A percentile compares a stretch with the other conserved stretches of the same genome.
These are phyloP conservation scores for Willowsia nigromaculata DNA, from an alignment of 2,888 invertebrate species.

Conservation along the genomic window DNA sequence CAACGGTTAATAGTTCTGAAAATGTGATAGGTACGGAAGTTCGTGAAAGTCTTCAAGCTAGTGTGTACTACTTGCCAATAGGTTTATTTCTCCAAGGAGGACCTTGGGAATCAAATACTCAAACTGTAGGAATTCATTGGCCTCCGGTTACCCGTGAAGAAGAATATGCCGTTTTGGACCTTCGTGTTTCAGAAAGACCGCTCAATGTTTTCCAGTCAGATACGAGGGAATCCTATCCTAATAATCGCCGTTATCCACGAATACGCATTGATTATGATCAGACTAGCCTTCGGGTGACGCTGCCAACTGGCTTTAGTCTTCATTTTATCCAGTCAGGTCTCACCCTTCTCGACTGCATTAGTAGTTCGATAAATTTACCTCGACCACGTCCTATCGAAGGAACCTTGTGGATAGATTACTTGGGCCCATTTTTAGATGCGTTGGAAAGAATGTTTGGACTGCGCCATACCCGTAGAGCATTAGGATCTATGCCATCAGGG, in stretches of 20 bases:
- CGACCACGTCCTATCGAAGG: conserved; percentile 74
- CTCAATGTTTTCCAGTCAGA: conserved; percentile 52
- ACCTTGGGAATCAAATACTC: conserved; percentile 74
- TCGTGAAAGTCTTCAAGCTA: conserved; percentile 73
- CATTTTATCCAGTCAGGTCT: conserved; percentile 76
- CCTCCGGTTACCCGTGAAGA: conserved; percentile 75
- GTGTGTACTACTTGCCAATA: conserved; percentile 76
- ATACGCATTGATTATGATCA: conserved; percentile 66
- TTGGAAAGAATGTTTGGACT: conserved; percentile 76
- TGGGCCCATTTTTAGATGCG: conserved; percentile 75
- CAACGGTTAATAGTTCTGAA: conserved; percentile 51
- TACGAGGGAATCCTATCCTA: conserved; percentile 37
- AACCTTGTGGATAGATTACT: conserved; percentile 73
- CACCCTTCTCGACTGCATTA: conserved; percentile 74
- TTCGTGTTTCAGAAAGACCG: conserved; percentile 62
- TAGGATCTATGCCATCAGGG: not conserved
- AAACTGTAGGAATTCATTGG: conserved; percentile 77
- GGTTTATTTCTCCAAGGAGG: conserved; percentile 76
- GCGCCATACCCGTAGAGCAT: conserved; percentile 42
- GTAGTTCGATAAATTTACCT: conserved; percentile 67
- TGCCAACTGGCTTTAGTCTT: conserved; percentile 52
- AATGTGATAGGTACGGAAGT: conserved; percentile 59
- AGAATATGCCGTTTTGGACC: conserved; percentile 73
- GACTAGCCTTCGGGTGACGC: conserved; percentile 46
- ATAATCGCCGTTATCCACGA: conserved; percentile 44